Conservation (phyloP, 2,888 invertebrate genomes). For the Rhodophaea formosa region DNA sequence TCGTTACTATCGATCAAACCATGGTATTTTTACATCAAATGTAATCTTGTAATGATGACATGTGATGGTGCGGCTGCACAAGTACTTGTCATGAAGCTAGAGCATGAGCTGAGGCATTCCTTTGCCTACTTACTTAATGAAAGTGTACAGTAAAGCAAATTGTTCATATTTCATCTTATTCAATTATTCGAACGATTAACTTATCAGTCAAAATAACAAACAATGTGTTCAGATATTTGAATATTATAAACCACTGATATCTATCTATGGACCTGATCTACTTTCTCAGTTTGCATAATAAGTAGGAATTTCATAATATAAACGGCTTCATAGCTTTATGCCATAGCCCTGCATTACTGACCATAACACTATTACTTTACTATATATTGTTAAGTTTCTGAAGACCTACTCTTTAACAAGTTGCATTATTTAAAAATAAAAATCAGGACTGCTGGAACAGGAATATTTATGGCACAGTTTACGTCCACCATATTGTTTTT, state of each 20-base stretch:
- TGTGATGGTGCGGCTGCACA: neutral
- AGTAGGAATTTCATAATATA: conserved; percentile 22
- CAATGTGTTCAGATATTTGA: neutral
- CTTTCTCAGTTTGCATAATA: conserved; percentile 37
- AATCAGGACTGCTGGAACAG: no score
- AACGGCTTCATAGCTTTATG: conserved; percentile 6
- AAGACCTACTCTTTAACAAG: neutral
- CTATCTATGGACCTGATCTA: conserved; percentile 46
- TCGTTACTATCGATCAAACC: neutral
- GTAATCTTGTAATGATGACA: conserved; percentile 14
- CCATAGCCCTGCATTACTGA: conserved; percentile 18
- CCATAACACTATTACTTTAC: conserved; percentile 1
- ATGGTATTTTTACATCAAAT: conserved; percentile 12
- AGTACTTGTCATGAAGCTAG: no score
- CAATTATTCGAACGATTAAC: no score
- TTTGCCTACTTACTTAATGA: no score
- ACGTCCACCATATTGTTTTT: no score
- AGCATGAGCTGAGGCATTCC: no score
- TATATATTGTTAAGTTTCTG: neutral
- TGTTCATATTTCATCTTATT: no score
- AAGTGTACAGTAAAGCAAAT: no score
- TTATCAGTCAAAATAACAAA: neutral
- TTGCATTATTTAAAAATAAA: no score
- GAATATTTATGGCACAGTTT: no score
- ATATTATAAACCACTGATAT: conserved; percentile 36